Base-by-base conservation (phyloP, 2,113 vertebrate species). In the Apteryx mantelli region DNA sequence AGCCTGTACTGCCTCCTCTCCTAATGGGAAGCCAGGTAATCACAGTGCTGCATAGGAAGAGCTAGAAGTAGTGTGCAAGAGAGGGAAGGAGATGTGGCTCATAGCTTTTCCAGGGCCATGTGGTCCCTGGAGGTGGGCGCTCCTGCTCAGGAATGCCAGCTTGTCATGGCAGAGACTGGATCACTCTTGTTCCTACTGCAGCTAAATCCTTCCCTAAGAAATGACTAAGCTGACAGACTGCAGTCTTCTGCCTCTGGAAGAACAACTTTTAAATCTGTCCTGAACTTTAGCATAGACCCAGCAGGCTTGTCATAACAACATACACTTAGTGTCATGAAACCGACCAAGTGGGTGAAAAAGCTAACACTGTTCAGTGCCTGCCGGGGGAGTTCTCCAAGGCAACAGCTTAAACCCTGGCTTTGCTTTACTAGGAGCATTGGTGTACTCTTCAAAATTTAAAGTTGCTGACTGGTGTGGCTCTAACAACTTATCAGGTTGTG, bases 261-360 rank as follows among this genome's bases (percentile, higher is more conserved):
- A 65, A 60, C 38, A 83, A 18, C 4, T 12, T 93, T 85, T 65
- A 64, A 40, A 50, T n/a, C 32, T 25, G 11, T 15, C 36, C 12
- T 80, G 86, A 95, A 61, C 83, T 77, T 53, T 56, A 1, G 3
- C 38, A 69, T 63, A 36, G 48, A 63, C 25, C 63, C 66, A 78
- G 24, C 18, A 65, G 77, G 20, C 42, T 73, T 12, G 8, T 11
- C 46, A 18, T 11, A 63, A 66, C 0, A 2, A 60, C 22, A 12
- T 24, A 30, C 13, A 12, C 34, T 25, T 4, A 53, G n/a, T 42
- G 28, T 34, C 38, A 18, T 13, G 14, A 40, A 46, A 66, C 10
- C 60, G 42, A 83, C 83, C 77, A 93, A 94, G 60, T 63, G 40
- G 91, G 64, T 86, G 68, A 91, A 78, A 34, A 78, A 90, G 73